Conservation (phyloP, 2,888 invertebrate species). For the Taenaris catops region DNA sequence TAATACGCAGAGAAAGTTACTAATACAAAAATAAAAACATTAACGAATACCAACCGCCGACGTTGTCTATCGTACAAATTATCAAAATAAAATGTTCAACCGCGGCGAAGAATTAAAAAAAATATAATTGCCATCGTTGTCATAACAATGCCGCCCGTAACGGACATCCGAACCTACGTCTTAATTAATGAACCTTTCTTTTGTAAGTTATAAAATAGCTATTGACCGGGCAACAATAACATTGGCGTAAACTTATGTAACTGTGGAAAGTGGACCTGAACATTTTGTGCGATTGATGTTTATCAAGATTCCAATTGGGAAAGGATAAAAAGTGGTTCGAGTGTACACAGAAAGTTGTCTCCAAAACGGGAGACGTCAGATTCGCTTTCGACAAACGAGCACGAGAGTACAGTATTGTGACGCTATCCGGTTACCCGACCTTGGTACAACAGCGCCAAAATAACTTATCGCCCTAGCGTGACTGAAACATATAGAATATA, state of each 20-base stretch:
- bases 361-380: slow-evolving; percentile 56
- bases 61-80: slow-evolving; percentile 8
- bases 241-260: slow-evolving; percentile 52
- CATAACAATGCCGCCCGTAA: slow-evolving; percentile 28
- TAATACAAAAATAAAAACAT: slow-evolving; percentile 4
- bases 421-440: slow-evolving; percentile 59
- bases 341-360: slow-evolving; percentile 67
- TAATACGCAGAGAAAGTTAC: slow-evolving; percentile 2
- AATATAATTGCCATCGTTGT: slow-evolving; percentile 18
- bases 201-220: slow-evolving; percentile 35
- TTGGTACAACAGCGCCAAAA: slow-evolving; percentile 43
- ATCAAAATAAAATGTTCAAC: slow-evolving; percentile 5
- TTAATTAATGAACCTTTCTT: slow-evolving; percentile 58
- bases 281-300: slow-evolving; percentile 59
- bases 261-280: slow-evolving; percentile 67
- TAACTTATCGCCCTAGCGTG: slow-evolving; percentile 39
- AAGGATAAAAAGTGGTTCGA: slow-evolving; percentile 69
- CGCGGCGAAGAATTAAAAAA: slow-evolving; percentile 16
- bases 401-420: slow-evolving; percentile 64
- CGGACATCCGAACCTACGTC: slow-evolving; percentile 34
- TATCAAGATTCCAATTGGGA: slow-evolving; percentile 62
- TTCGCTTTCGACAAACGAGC: slow-evolving; percentile 69
- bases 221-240: slow-evolving; percentile 40
- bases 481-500: slow-evolving; percentile 51
- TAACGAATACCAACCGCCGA: not conserved